These are phyloP conservation scores for Megalonaias nervosa DNA, from an alignment of 1,140 invertebrate species.

Conservation along the genomic window DNA sequence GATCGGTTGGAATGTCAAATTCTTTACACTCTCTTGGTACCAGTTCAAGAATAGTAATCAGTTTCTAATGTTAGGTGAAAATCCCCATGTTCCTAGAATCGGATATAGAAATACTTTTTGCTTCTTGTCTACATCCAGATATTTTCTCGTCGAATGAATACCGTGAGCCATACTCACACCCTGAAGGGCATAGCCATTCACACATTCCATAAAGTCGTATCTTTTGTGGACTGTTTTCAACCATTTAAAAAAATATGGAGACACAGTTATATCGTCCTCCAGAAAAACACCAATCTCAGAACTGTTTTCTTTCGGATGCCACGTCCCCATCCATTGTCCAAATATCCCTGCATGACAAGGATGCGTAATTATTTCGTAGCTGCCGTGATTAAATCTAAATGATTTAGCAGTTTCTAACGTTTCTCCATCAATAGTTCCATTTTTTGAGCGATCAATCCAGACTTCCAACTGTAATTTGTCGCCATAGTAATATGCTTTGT, in stretches of 20 bases:
- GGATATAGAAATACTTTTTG: slow-evolving; percentile 10
- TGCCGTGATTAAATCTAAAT: slow-evolving; percentile 46
- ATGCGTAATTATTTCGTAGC: slow-evolving; percentile 32
- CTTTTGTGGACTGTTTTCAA: slow-evolving; percentile 49
- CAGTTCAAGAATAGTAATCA: slow-evolving; percentile 11
- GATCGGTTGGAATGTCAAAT: slow-evolving; percentile 3
- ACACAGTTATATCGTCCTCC: slow-evolving; percentile 54
- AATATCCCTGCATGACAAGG: slow-evolving; percentile 32
- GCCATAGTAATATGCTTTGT: slow-evolving; percentile 36
- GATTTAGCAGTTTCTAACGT: slow-evolving; percentile 20
- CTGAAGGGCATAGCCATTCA: slow-evolving; percentile 44
- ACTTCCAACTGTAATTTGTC: slow-evolving; percentile 42
- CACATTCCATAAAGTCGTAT: slow-evolving; percentile 29
- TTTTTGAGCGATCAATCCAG: slow-evolving; percentile 40
- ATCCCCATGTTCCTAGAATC: slow-evolving; percentile 12
- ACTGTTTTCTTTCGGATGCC: slow-evolving; percentile 27
- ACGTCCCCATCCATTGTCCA: slow-evolving; percentile 54
- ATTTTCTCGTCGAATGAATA: neutral
- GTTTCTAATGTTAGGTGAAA: slow-evolving; percentile 5
- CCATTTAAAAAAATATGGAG: slow-evolving; percentile 46
- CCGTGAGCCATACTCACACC: slow-evolving; percentile 30
- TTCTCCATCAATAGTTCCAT: slow-evolving; percentile 18
- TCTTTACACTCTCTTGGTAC: slow-evolving; percentile 3
- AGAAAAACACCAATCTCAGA: slow-evolving; percentile 50
- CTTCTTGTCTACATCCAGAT: neutral